phyloP scores from a whole-genome alignment of 2,888 invertebrate species.

The Nineta flava region DNA sequence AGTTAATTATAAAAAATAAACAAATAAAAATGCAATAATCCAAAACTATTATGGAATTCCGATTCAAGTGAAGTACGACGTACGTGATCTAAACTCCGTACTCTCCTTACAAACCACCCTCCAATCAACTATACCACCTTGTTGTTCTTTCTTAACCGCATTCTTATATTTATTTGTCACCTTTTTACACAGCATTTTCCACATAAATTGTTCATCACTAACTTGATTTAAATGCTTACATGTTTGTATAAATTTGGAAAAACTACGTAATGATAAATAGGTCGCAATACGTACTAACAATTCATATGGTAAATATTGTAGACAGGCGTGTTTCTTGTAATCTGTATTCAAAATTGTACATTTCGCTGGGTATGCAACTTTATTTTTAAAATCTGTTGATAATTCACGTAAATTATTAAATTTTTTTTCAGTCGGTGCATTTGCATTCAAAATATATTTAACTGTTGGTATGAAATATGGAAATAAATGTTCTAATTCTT shows the following conservation, averaged over 20 bases:
- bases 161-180: too few species aligned
- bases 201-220: slow-evolving; percentile 13
- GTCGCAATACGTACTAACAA: slow-evolving; percentile 20
- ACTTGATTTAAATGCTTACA: slow-evolving; percentile 17
- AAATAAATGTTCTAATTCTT: neutral
- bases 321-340: slow-evolving; percentile 18
- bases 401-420: slow-evolving; percentile 22
- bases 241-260: slow-evolving; percentile 16
- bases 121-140: too few species aligned
- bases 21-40: too few species aligned
- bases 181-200: slow-evolving; percentile 10
- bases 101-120: too few species aligned
- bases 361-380: slow-evolving; percentile 21
- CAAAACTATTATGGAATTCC: too few species aligned
- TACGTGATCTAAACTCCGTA: too few species aligned
- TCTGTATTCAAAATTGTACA: slow-evolving; percentile 10
- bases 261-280: slow-evolving; percentile 15
- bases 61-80: too few species aligned
- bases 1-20: too few species aligned
- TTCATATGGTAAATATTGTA: slow-evolving; percentile 27
- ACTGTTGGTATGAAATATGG: slow-evolving; percentile 6
- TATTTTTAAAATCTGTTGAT: slow-evolving; percentile 21
- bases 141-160: too few species aligned
- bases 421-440: slow-evolving; percentile 8
- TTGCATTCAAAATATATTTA: slow-evolving; percentile 16